Evolutionary conservation across 1,140 invertebrate genomes (phyloP).

Genomic region (Conus betulinus): DNA sequence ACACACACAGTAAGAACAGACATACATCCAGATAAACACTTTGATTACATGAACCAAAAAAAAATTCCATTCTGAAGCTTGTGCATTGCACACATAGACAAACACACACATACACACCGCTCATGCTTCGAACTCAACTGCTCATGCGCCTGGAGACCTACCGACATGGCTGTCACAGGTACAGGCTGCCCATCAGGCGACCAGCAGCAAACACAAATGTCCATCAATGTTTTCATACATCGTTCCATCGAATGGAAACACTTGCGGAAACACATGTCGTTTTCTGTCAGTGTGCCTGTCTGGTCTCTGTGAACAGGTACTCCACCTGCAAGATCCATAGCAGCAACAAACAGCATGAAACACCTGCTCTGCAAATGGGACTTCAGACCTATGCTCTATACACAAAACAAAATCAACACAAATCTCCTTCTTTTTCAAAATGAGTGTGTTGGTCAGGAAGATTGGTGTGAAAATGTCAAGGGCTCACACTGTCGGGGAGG

Average conservation of each 20-base stretch:
- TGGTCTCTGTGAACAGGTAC: constrained; percentile 84
- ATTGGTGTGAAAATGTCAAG: too few species aligned
- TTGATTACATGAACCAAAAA: too few species aligned
- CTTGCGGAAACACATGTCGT: constrained; percentile 82
- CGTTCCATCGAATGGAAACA: constrained; percentile 79
- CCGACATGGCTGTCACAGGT: not conserved
- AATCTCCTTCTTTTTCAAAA: too few species aligned
- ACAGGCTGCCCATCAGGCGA: constrained; percentile 37
- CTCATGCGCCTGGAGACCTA: not conserved
- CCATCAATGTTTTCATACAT: constrained; percentile 69
- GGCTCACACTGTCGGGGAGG: too few species aligned
- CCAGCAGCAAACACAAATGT: constrained; percentile 49
- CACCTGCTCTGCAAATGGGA: too few species aligned
- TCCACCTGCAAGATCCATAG: constrained; percentile 74
- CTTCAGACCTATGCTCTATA: too few species aligned
- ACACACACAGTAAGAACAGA: too few species aligned
- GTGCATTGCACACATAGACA: constrained; percentile 1
- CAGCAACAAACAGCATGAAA: not conserved
- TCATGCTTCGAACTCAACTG: not conserved
- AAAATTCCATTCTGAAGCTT: not conserved
- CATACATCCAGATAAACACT: too few species aligned
- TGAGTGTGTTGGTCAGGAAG: too few species aligned
- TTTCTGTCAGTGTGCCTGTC: constrained; percentile 86
- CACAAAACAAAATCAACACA: too few species aligned
- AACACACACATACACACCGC: not conserved